phyloP scores from a whole-genome alignment of 2,888 invertebrate species.

The Epistrophella euchroma region DNA sequence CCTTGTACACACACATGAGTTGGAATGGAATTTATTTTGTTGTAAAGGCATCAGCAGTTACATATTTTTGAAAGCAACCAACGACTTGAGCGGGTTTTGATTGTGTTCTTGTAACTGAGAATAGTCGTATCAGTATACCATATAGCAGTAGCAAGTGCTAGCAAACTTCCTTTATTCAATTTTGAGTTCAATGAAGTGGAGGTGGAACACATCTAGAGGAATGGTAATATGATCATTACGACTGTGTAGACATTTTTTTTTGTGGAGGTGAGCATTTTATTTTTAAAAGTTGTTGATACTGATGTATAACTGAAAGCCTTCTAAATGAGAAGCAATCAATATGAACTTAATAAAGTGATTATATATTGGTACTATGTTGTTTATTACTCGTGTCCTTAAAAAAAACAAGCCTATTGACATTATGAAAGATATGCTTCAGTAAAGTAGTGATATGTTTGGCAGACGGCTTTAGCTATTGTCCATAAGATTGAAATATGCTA shows the following conservation, averaged over 20 bases:
- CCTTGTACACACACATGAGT: slow-evolving; percentile 74
- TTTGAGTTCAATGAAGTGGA: slow-evolving; percentile 59
- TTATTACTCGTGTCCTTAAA: too few species aligned
- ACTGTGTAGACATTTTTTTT: slow-evolving; percentile 44
- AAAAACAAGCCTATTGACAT: too few species aligned
- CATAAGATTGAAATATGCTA: too few species aligned
- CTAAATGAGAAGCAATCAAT: not conserved
- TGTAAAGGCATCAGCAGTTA: slow-evolving; percentile 61
- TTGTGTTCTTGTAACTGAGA: slow-evolving; percentile 44
- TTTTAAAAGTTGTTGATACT: not conserved
- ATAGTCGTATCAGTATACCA: not conserved
- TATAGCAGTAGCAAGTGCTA: slow-evolving; percentile 18
- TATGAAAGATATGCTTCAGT: too few species aligned
- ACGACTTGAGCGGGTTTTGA: slow-evolving; percentile 35
- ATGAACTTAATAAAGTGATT: not conserved
- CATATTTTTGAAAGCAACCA: slow-evolving; percentile 46
- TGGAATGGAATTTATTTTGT: slow-evolving; percentile 73
- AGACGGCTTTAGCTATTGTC: too few species aligned
- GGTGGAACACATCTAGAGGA: slow-evolving; percentile 55
- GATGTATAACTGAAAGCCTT: not conserved
- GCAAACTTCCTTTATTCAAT: slow-evolving; percentile 55
- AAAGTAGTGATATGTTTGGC: too few species aligned
- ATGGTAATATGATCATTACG: slow-evolving; percentile 57
- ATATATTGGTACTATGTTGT: too few species aligned
- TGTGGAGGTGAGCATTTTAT: not conserved